These are phyloP conservation scores for Microtus montanus DNA, from an alignment of 2,113 vertebrate species.

Conservation along the genomic window DNA sequence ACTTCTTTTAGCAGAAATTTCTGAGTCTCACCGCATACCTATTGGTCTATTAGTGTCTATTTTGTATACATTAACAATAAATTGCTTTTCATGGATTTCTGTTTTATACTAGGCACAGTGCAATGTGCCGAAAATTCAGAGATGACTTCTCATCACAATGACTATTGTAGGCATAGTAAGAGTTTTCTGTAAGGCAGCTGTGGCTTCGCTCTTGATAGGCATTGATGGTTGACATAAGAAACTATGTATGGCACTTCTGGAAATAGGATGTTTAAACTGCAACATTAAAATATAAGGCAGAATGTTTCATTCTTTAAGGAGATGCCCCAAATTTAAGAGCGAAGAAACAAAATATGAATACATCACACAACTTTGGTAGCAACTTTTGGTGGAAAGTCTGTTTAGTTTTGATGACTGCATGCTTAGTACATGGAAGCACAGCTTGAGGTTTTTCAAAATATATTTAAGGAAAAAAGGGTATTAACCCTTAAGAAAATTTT, in stretches of 20 bases:
- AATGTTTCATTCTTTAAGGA: background rate
- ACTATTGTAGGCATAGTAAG: background rate
- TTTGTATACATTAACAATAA: constrained; percentile 1
- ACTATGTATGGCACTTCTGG: background rate
- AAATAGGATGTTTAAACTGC: background rate
- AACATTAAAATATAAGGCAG: background rate
- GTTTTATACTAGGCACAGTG: background rate
- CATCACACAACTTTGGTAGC: background rate
- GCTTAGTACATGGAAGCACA: background rate
- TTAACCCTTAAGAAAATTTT: background rate
- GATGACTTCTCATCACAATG: background rate
- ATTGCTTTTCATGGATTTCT: background rate
- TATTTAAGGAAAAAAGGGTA: background rate
- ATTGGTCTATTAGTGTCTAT: background rate
- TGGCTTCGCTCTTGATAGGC: background rate
- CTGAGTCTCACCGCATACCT: background rate
- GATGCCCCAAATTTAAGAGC: background rate
- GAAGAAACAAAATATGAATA: background rate
- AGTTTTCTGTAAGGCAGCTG: background rate
- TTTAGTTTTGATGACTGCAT: background rate
- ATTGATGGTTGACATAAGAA: background rate
- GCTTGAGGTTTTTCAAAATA: background rate
- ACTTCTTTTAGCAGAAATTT: background rate
- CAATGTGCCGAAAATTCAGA: background rate
- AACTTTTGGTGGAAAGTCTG: background rate